Conservation (phyloP, 2,113 vertebrate genomes). For the Pteropus alecto region DNA sequence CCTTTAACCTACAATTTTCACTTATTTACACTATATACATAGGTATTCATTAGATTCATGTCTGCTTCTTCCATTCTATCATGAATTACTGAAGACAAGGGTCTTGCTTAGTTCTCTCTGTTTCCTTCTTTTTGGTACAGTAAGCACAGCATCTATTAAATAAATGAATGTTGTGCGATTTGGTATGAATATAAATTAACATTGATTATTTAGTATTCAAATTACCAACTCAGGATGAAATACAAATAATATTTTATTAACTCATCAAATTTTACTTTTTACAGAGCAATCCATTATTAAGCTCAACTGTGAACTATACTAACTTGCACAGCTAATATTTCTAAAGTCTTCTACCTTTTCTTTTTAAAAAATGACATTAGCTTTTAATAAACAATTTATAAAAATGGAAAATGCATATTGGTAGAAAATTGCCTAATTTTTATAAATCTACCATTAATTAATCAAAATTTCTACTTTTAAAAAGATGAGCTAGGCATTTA, state of each 20-base stretch:
- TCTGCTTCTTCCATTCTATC: background rate
- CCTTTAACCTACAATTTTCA: no score
- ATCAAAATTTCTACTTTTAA: background rate
- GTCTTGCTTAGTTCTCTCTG: background rate
- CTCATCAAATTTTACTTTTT: background rate
- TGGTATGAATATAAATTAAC: background rate
- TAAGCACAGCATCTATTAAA: background rate
- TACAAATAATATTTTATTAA: background rate
- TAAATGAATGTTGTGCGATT: background rate
- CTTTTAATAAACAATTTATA: background rate
- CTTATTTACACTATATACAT: background rate
- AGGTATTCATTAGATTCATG: background rate
- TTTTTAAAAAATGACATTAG: background rate
- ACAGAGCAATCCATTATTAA: background rate
- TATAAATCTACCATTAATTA: background rate
- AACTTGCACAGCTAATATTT: background rate
- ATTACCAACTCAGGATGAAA: background rate
- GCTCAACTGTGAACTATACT: background rate
- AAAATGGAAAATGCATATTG: background rate
- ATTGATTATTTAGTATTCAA: background rate
- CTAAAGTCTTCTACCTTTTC: background rate
- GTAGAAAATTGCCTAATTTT: background rate
- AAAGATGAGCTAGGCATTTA: background rate
- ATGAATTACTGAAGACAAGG: background rate
- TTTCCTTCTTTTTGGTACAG: background rate